Evolutionary conservation across 2,888 invertebrate species (phyloP).

Genomic region (Monoplex corrugatus): DNA sequence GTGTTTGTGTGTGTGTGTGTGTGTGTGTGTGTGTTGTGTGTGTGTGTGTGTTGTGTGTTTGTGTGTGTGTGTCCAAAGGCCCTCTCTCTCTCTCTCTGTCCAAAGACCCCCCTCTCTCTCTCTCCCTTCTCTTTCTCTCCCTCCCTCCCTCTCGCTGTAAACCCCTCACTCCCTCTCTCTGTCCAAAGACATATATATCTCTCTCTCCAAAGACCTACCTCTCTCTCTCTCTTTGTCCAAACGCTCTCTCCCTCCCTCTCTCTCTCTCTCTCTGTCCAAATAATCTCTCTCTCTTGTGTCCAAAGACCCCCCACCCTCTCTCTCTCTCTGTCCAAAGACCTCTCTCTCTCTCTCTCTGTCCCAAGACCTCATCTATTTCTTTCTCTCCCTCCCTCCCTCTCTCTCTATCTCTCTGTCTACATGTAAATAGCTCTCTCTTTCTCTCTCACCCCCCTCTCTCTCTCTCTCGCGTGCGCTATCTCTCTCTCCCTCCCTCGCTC

Average conservation of each 20-base stretch:
- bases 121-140: not conserved
- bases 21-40: too few species aligned
- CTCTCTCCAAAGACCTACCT: not conserved
- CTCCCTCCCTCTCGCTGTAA: not conserved
- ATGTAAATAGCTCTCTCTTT: not conserved
- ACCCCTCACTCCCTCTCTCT: not conserved
- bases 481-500: not conserved
- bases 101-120: not conserved
- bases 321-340: conserved; percentile 15
- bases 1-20: not conserved
- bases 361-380: not conserved
- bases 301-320: not conserved
- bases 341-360: not conserved
- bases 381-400: not conserved
- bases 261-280: not conserved
- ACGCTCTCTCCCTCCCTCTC: not conserved
- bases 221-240: not conserved
- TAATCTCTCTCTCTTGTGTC: too few species aligned
- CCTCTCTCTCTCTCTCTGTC: not conserved
- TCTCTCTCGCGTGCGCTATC: not conserved
- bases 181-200: too few species aligned
- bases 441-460: too few species aligned
- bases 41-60: too few species aligned
- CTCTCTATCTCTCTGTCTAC: not conserved
- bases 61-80: not conserved